Evolutionary conservation across 2,888 invertebrate genomes (phyloP), one percentile per base, ranked within the genome.

Genomic region (Drosophila sordidula): DNA sequence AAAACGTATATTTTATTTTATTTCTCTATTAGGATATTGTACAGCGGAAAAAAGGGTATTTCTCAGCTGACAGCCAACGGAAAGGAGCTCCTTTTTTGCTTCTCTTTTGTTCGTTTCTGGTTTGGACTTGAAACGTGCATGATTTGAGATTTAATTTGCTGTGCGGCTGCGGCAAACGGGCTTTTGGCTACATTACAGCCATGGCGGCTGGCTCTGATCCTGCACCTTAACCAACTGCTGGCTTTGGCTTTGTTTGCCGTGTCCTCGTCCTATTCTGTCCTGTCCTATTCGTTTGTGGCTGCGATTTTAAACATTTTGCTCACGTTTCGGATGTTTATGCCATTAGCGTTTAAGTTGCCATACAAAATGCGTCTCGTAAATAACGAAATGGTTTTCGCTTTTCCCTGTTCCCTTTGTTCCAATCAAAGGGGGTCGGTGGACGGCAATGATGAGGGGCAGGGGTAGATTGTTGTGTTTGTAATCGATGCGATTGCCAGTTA

Each of bases 301-400:
- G 64, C 14, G 36, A 46, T 62, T 85, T 85, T 85, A 72, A 79
- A 61, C 71, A 91, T 90, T 90, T 82, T 65, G 69, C 85, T 89
- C 90, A 91, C 91, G 90, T 90, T 78, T 79, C 85, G 89, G 90
- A 90, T 90, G 91, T 91, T 91, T 90, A 89, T 90, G 90, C 91
- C 91, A 90, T 90, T 90, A 91, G 90, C 91, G 90, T 88, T 85
- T 90, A 90, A 90, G 91, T 89, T 90, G 87, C 88, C 90, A 87
- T 87, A 84, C 89, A 84, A 80, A 88, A 71, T 75, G 87, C 80
- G 80, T 73, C 80, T 77, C 82, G 83, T 87, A 87, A 87, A 85
- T 85, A 87, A 77, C 70, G 76, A 70, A 89, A 79, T 67, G 70
- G 45, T 67, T 70, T 73, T 76, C 72, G 63, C 68, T 64, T 70